Evolutionary conservation across 2,113 vertebrate genomes (phyloP), one percentile per base, ranked within the genome.

Genomic region (Corvus hawaiiensis): DNA sequence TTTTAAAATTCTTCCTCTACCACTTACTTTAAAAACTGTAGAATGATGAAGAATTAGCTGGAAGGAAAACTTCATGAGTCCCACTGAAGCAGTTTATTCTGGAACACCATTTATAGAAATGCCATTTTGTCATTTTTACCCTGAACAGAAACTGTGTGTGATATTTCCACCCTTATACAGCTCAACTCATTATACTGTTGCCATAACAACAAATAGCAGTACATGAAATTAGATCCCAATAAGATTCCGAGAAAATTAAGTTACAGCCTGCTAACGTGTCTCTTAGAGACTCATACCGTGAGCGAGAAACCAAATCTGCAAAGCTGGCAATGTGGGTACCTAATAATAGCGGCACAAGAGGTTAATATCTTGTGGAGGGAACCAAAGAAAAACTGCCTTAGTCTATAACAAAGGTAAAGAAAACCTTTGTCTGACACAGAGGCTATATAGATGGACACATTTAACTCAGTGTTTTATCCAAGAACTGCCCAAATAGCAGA

Each of bases 201-300:
- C 98, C 97, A 98, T 98, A 97, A 97, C 96, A 98, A 98, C 98
- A 90, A 91, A 86, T 92, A 97, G 96, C 94, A 96, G 98, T 94
- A 97, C 97, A 97, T 95, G 92, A 97, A 98, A 98, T 96, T 94
- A 96, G 88, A 96, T 92, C 95, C 95, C 95, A 97, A 97, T 94
- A 97, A 97, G 95, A 95, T 96, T 93, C 94, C 37, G 37, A 94
- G 95, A 90, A 96, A 97, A 98, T 97, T 95, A 97, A 98, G 96
- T 97, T 97, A 93, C 87, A 96, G 93, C 52, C 84, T 97, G 93
- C 92, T 94, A 96, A 94, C 27, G 71, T 92, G 87, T 96, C 94
- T 94, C 90, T 87, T 92, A 81, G 87, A 94, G 86, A 93, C 51
- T 92, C 80, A 66, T 8, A 80, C 39, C 84, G 79, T 32, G 80